These are phyloP conservation scores for Sorex maritimensis DNA, from an alignment of 2,797 vertebrate genomes.

Conservation along the genomic window DNA sequence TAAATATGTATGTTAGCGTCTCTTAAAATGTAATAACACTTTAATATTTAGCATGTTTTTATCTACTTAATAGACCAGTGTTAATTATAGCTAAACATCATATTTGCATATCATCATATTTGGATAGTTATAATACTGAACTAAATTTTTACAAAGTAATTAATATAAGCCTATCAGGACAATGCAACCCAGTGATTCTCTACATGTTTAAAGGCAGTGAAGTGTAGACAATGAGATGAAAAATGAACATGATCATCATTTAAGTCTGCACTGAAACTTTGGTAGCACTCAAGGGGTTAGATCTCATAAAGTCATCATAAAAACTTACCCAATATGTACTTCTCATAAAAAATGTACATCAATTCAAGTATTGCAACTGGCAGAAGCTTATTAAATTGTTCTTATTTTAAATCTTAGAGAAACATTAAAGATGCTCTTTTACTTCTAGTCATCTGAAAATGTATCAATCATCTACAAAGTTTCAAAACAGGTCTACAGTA, in stretches of 20 bases:
- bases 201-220: conserved; percentile 16
- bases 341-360: neutral
- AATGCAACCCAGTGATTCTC: neutral
- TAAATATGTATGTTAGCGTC: neutral
- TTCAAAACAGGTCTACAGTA: neutral
- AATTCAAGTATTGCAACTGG: neutral
- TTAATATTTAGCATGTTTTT: neutral
- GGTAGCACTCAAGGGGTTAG: neutral
- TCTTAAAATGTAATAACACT: neutral
- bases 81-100: neutral
- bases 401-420: neutral
- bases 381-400: neutral
- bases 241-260: neutral
- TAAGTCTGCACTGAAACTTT: neutral
- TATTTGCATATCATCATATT: neutral
- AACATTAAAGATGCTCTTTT: neutral
- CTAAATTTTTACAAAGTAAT: neutral
- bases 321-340: neutral
- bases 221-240: conserved; percentile 25
- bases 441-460: conserved; percentile 21
- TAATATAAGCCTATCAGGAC: neutral
- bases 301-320: neutral
- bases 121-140: neutral
- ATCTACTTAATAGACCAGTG: neutral
- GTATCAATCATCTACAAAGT: neutral